These are phyloP conservation scores for Syngnathus typhle DNA, from an alignment of 2,113 vertebrate genomes.

Conservation along the genomic window DNA sequence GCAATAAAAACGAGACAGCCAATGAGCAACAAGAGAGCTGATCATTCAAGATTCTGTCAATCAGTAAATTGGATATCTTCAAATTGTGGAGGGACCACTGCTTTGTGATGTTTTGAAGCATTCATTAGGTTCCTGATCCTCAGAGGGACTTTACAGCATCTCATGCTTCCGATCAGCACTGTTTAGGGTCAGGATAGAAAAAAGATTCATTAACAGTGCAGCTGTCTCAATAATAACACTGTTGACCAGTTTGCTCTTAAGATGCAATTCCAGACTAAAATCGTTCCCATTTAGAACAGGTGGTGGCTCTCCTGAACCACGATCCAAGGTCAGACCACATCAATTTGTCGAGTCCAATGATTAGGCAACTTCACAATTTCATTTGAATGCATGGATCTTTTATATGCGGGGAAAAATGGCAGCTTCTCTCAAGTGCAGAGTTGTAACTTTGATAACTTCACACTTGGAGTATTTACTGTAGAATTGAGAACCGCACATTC, in stretches of 20 bases:
- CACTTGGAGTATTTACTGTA: neutral
- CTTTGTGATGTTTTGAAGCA: conserved; percentile 52
- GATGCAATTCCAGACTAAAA: conserved; percentile 25
- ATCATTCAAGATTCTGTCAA: conserved; percentile 86
- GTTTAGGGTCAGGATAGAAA: conserved; percentile 46
- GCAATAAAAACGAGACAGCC: conserved; percentile 92
- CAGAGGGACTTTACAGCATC: conserved; percentile 36
- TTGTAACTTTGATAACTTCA: conserved; percentile 11
- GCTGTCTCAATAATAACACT: conserved; percentile 33
- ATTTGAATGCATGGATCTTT: conserved; percentile 14
- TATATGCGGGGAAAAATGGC: conserved; percentile 13
- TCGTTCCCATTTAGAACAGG: conserved; percentile 15
- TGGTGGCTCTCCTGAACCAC: conserved; percentile 43
- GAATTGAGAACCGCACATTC: conserved; percentile 12
- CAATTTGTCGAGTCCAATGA: conserved; percentile 22
- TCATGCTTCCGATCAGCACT: conserved; percentile 62
- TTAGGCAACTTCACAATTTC: conserved; percentile 52
- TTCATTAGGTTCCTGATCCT: conserved; percentile 46
- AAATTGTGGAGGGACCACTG: conserved; percentile 57
- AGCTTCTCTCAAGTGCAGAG: conserved; percentile 33
- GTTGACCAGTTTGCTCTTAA: conserved; percentile 46
- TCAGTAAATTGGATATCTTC: conserved; percentile 68
- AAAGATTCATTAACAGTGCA: conserved; percentile 43
- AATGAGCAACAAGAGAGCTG: conserved; percentile 99
- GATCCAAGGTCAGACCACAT: conserved; percentile 51